Percentiles rank a stretch among this genome's conserved stretches.
Evolutionary conservation across 1,140 invertebrate species (phyloP).

Genomic region (Macrosteles quadrilineatus): DNA sequence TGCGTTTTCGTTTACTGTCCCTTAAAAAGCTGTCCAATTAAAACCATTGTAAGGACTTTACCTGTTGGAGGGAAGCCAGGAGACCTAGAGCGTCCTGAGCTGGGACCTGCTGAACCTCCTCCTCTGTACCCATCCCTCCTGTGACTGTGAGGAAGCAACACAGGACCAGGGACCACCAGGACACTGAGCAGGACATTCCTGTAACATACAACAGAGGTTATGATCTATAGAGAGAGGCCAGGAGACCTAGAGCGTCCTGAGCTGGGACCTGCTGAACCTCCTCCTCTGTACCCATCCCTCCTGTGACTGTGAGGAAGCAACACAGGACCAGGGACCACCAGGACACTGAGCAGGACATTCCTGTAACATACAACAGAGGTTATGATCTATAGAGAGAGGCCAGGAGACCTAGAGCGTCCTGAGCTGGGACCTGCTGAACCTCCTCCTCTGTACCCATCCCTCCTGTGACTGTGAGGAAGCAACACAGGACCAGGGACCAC

Average conservation of each 20-base stretch:
- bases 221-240: neutral
- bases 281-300: neutral
- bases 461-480: neutral
- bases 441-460: neutral
- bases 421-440: neutral
- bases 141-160: neutral
- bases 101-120: neutral
- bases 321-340: neutral
- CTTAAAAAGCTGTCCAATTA: too few relatives aligned
- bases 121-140: neutral
- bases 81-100: neutral
- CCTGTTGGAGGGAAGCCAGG: constrained; percentile 1
- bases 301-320: neutral
- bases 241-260: neutral
- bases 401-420: neutral
- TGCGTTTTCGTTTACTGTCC: too few relatives aligned
- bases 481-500: neutral
- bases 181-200: neutral
- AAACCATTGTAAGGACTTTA: neutral
- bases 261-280: neutral
- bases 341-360: neutral
- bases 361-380: too few relatives aligned
- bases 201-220: too few relatives aligned
- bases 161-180: neutral
- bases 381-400: neutral